phyloP scores from a whole-genome alignment of 2,113 vertebrate species.

The Lepidothrix coronata region DNA sequence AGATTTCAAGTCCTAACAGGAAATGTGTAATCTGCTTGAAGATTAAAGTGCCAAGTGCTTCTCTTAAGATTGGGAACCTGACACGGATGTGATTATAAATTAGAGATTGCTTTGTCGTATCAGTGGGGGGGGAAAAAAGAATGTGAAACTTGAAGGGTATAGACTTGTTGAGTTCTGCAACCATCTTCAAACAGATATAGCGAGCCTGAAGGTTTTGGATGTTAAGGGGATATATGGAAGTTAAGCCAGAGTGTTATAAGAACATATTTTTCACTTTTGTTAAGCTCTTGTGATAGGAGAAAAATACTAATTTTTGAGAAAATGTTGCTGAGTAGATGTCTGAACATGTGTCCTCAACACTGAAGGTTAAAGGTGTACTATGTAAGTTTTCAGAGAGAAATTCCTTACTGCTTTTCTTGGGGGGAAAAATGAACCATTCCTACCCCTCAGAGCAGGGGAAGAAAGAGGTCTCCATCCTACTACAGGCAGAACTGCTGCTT shows the following conservation, averaged over 20 bases:
- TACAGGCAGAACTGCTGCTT: not conserved
- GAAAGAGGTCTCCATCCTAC: not conserved
- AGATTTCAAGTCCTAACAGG: constrained; percentile 55
- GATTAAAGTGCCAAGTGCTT: constrained; percentile 44
- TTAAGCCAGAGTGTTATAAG: not conserved
- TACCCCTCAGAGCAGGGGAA: not conserved
- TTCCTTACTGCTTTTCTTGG: not conserved
- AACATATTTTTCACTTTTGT: not conserved
- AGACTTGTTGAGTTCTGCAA: constrained; percentile 33
- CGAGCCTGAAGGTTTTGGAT: constrained; percentile 12
- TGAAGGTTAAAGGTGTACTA: not conserved
- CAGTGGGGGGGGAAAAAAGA: not conserved
- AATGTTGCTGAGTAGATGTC: not conserved
- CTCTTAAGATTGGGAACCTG: constrained; percentile 48
- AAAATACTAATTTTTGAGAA: not conserved
- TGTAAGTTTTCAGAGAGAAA: not conserved
- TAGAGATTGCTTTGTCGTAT: constrained; percentile 50
- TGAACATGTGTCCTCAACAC: not conserved
- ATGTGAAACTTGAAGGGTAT: constrained; percentile 8
- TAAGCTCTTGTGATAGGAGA: not conserved
- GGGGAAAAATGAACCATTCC: not conserved
- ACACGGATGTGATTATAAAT: constrained; percentile 50
- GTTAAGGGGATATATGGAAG: not conserved
- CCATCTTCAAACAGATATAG: not conserved
- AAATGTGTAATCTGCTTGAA: constrained; percentile 56